These are phyloP conservation scores for Cynopterus brachyotis DNA, from an alignment of 2,113 vertebrate genomes.

Conservation along the genomic window DNA sequence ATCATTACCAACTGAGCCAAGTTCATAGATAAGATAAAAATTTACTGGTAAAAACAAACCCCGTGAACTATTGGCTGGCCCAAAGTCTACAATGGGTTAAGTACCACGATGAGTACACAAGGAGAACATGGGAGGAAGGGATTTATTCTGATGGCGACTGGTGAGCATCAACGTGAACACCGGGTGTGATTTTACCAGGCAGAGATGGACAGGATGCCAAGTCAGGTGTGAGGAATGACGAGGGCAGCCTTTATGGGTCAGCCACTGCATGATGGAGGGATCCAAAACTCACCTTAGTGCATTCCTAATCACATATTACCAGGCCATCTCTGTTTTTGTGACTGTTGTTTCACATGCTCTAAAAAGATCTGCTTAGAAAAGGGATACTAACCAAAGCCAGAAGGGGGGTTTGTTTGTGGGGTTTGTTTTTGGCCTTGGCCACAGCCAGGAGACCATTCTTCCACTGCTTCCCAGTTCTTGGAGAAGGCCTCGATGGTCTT, in stretches of 20 bases:
- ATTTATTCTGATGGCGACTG: not conserved
- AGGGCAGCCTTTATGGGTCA: not conserved
- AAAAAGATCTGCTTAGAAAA: not conserved
- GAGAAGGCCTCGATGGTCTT: not conserved
- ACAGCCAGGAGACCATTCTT: not conserved
- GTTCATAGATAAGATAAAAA: constrained; percentile 39
- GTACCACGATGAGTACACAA: not conserved
- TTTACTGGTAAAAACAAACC: not conserved
- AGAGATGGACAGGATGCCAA: not conserved
- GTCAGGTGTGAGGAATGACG: not conserved
- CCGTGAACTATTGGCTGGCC: not conserved
- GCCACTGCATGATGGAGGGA: not conserved
- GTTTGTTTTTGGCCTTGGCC: not conserved
- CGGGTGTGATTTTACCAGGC: not conserved
- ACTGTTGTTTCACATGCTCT: not conserved
- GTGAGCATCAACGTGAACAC: not conserved
- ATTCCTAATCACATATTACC: not conserved
- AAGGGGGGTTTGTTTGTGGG: not conserved
- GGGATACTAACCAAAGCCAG: not conserved
- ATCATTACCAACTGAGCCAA: constrained; percentile 5
- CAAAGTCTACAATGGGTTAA: not conserved
- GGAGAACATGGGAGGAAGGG: not conserved
- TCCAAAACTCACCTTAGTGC: not conserved
- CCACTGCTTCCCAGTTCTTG: not conserved
- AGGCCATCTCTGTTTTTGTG: not conserved